A percentile compares a stretch with the other conserved stretches of the same genome.
Conservation (phyloP, 2,797 vertebrate genomes). For the Xenops minutus region DNA sequence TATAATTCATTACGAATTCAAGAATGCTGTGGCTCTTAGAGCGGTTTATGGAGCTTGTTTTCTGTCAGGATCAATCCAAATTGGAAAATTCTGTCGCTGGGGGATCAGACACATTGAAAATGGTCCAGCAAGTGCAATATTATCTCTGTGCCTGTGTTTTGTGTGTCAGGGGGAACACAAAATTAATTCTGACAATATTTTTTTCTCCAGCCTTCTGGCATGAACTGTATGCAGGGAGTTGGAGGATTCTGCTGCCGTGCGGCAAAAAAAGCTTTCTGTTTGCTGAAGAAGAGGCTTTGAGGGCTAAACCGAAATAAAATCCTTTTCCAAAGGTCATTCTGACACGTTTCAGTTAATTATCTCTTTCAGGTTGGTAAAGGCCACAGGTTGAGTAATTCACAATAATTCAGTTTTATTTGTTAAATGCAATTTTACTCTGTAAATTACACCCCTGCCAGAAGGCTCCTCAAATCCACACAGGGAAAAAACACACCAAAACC, state of each 20-base stretch:
- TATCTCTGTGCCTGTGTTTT: background rate
- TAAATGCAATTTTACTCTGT: conserved; percentile 1
- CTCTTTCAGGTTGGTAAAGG: background rate
- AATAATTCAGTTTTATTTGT: conserved; percentile 18
- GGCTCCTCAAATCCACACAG: background rate
- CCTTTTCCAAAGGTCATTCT: background rate
- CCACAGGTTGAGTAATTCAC: background rate
- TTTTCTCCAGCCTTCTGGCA: background rate
- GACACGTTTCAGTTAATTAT: background rate
- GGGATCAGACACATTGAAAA: background rate
- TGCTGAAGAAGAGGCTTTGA: background rate
- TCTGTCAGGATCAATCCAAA: background rate
- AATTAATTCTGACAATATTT: conserved; percentile 11
- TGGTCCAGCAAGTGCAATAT: background rate
- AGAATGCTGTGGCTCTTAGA: background rate
- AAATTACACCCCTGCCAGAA: background rate
- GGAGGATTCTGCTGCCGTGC: background rate
- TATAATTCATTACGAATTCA: background rate
- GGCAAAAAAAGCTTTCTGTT: background rate
- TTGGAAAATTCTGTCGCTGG: background rate
- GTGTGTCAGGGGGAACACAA: background rate
- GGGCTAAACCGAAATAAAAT: background rate
- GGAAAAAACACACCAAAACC: rapidly evolving
- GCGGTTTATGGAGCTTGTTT: background rate
- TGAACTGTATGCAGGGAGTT: background rate